Base-by-base conservation (phyloP, 2,888 invertebrate genomes). In the Cataglyphis albicans region DNA sequence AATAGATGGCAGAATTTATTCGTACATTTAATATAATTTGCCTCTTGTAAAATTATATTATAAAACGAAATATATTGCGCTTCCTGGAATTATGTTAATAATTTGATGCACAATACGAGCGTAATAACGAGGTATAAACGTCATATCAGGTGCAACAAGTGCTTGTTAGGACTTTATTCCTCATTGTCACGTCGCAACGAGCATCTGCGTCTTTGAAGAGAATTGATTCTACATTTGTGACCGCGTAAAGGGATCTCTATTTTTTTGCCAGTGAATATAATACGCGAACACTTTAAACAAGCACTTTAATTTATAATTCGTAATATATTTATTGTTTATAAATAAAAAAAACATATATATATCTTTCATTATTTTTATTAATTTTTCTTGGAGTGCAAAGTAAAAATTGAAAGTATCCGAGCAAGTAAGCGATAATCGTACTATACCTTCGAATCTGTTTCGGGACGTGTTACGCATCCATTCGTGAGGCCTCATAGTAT, bases 101-200 rank as follows among this genome's bases (percentile, higher is more conserved):
- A 48, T 35, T n/a, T 38, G 35, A 21, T 73, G 59, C 59, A 76
- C 76, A 80, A 80, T 80, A 4, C 25, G 10, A 29, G 44, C 57
- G 32, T 18, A 44, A 21, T 57, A 57, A 55, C 32, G 61, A 67
- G 52, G 55, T 32, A 57, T 18, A 55, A 57, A 52, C 41, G 76
- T 81, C 38, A 32, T 83, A 67, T 76, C 89, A 88, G 89, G 84
- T 88, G 89, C 78, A 84, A 81, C 74, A 74, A 84, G 72, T 70
- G 76, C 67, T 87, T 84, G 84, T 88, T 88, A 88, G 70, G 59
- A 85, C 68, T 80, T 83, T 81, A 85, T 68, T 76, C 75, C 70
- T 65, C 68, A 76, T 80, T 80, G 78, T 80, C 59, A 21, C 57
- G 12, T 80, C 21, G 18, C 32, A 72, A 72, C 78, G 44, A 72